Conservation (phyloP, 1,140 invertebrate genomes). For the Zophobas atratus region DNA sequence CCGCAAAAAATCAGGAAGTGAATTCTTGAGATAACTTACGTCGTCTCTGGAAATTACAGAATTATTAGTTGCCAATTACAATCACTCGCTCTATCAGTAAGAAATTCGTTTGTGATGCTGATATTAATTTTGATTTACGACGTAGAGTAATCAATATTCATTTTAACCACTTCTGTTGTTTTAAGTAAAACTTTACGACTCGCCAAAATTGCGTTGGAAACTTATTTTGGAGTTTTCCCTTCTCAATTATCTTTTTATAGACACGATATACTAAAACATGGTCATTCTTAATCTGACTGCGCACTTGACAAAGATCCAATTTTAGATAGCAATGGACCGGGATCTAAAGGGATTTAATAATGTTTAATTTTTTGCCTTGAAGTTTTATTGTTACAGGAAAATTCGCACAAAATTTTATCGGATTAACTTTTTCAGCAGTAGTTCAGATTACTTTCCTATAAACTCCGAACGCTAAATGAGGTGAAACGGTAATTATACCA, state of each 20-base stretch:
- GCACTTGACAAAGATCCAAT: slow-evolving; percentile 26
- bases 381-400: neutral
- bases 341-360: slow-evolving; percentile 13
- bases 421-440: neutral
- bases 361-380: slow-evolving; percentile 9
- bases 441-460: neutral
- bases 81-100: too few relatives aligned
- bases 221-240: neutral
- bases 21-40: too few relatives aligned
- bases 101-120: too few relatives aligned
- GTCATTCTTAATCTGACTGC: slow-evolving; percentile 14
- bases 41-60: too few relatives aligned
- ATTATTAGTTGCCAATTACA: too few relatives aligned
- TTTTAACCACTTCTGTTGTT: too few relatives aligned
- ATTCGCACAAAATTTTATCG: slow-evolving; percentile 5
- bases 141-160: too few relatives aligned
- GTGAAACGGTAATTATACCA: slow-evolving; percentile 17
- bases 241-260: neutral
- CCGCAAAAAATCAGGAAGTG: too few relatives aligned
- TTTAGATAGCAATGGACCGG: slow-evolving; percentile 20
- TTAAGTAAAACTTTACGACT: too few relatives aligned
- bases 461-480: slow-evolving; percentile 12
- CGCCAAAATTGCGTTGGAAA: too few relatives aligned
- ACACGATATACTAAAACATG: neutral
- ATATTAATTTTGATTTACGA: too few relatives aligned